A percentile compares a stretch with the other conserved stretches of the same genome.
Evolutionary conservation across 2,888 invertebrate species (phyloP).

Genomic region (Orthonychiurus folsomi): DNA sequence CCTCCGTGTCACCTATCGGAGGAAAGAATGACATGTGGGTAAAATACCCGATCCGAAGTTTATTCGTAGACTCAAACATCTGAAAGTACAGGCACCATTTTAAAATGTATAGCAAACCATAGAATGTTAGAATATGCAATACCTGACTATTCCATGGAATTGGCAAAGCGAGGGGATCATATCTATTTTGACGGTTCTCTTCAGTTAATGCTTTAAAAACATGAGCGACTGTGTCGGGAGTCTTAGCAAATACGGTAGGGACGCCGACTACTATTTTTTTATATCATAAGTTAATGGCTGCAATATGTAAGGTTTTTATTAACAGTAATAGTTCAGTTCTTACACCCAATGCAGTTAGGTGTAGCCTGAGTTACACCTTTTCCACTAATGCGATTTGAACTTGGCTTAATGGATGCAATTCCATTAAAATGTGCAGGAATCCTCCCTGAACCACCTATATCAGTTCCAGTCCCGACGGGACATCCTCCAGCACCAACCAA

Average conservation of each 20-base stretch:
- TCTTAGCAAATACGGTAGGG: slow-evolving; percentile 27
- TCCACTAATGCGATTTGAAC: slow-evolving; percentile 15
- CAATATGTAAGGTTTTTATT: background rate
- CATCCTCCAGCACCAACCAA: slow-evolving; percentile 24
- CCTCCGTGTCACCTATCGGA: slow-evolving; percentile 43
- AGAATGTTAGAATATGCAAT: background rate
- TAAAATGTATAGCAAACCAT: background rate
- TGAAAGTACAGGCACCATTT: background rate
- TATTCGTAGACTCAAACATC: slow-evolving; percentile 14
- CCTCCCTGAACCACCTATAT: slow-evolving; percentile 15
- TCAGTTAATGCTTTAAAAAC: slow-evolving; percentile 24
- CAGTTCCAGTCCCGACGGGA: slow-evolving; percentile 18
- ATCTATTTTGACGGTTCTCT: slow-evolving; percentile 23
- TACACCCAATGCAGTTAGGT: slow-evolving; percentile 27
- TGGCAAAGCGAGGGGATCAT: slow-evolving; percentile 31
- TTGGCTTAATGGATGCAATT: slow-evolving; percentile 16
- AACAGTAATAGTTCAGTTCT: slow-evolving; percentile 5
- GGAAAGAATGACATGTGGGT: slow-evolving; percentile 43
- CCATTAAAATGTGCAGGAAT: slow-evolving; percentile 24
- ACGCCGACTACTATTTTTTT: slow-evolving; percentile 24
- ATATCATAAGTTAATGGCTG: background rate
- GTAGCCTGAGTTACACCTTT: slow-evolving; percentile 24
- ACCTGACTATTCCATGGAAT: slow-evolving; percentile 34
- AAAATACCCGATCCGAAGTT: slow-evolving; percentile 43
- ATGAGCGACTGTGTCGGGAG: slow-evolving; percentile 17